Evolutionary conservation across 1,140 invertebrate genomes (phyloP).

Genomic region (Bombus impatiens): DNA sequence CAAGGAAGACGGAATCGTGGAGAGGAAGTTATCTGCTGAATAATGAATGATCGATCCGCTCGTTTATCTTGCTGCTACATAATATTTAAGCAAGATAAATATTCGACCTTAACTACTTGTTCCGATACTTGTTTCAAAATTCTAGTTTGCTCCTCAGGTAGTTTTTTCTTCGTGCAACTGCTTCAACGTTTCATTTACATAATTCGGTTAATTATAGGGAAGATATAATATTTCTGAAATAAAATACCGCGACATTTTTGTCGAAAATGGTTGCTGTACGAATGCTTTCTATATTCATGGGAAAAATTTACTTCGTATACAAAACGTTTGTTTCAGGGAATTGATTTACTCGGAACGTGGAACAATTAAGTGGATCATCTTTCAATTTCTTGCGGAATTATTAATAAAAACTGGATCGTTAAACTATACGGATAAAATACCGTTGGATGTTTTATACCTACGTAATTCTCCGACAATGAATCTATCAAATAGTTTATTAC

Average conservation of each 20-base stretch:
- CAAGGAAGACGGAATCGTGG: not conserved
- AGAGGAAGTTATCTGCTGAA: not conserved
- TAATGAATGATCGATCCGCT: conserved; percentile 3
- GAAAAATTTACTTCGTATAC: too few species aligned
- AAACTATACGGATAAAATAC: too few species aligned
- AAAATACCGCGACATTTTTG: too few species aligned
- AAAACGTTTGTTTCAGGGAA: too few species aligned
- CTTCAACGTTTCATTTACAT: not conserved
- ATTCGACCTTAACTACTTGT: not conserved
- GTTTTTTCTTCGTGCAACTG: not conserved
- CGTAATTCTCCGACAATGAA: too few species aligned
- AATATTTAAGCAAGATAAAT: not conserved
- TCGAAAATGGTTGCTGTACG: too few species aligned
- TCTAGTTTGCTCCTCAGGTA: not conserved
- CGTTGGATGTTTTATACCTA: too few species aligned
- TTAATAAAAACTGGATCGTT: too few species aligned
- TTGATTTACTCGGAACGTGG: too few species aligned
- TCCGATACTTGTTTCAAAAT: not conserved
- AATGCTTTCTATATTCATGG: too few species aligned
- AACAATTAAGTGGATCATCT: too few species aligned
- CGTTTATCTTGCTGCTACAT: not conserved
- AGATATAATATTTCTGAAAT: not conserved
- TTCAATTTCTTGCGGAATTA: too few species aligned
- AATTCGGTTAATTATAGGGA: not conserved
- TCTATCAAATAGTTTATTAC: not conserved